Base-by-base conservation (phyloP, 2,797 vertebrate genomes). In the Vespertilio murinus region DNA sequence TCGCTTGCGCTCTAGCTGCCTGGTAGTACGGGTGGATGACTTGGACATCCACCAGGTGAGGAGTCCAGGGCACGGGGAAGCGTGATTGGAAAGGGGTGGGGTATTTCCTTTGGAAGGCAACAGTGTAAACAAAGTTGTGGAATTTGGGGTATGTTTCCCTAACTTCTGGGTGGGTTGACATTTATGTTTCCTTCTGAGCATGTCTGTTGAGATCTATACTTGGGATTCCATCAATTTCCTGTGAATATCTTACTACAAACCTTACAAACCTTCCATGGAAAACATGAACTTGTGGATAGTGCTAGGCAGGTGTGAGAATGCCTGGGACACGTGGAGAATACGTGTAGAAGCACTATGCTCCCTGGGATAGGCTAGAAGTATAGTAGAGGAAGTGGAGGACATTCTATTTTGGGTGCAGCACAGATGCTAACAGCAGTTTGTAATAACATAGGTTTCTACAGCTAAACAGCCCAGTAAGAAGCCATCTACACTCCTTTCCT, bases 1-100 rank as follows among this genome's bases (percentile, higher is more conserved):
- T 97, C 99, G 99, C 91, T 99, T 99, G 69, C 98, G 99, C 16
- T 99, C 99, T 22, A 99, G 99, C 97, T 99, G 99, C 6, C 94
- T 99, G 95, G 98, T 99, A 67, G 94, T 99, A 86, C 97, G 99
- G 35, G 98, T 99, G 95, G 99, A 99, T 84, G 99, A 99, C 95
- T 94, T 99, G 97, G 99, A 99, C 97, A 98, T 99, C 96, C 99
- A 99, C 97, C 99, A 99, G 99, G 99, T 99, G 95, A 96, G 97
- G 28, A 9, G 28, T 9, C 77, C 38, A 70, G 47, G 23, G 0
- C 20, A 28, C 13, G 2, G 28, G 67, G 30, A 73, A 30, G 18
- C 33, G 2, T 35, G 30, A 5, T 40, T 65, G 47, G 56, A 61
- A 77, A 71, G 33, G 65, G 40, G 6, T 54, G 11, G 16, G 38